Percentiles rank a stretch among this genome's conserved stretches.
Evolutionary conservation across 1,140 invertebrate species (phyloP).

Genomic region (Nomia melanderi): DNA sequence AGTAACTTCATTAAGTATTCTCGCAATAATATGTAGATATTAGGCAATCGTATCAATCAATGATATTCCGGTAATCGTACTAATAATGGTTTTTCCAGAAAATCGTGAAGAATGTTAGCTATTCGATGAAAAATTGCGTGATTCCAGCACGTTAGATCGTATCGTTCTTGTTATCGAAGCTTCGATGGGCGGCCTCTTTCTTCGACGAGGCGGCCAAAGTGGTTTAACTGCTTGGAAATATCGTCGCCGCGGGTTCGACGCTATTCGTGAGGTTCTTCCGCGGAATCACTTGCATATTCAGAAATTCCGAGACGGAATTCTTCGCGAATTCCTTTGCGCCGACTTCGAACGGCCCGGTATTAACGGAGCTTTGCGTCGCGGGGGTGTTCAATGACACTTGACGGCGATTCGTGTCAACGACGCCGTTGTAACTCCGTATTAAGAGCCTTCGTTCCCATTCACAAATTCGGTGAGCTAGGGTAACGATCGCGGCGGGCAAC

Average conservation of each 20-base stretch:
- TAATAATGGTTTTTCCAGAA: no score
- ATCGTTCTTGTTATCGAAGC: neutral
- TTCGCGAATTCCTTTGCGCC: neutral
- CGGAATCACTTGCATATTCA: constrained; percentile 9
- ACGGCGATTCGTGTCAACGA: constrained; percentile 45
- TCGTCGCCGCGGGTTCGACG: neutral
- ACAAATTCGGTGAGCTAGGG: constrained; percentile 18
- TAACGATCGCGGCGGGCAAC: constrained; percentile 14
- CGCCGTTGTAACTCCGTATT: constrained; percentile 35
- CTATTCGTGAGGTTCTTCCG: neutral
- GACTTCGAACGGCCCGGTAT: constrained; percentile 8
- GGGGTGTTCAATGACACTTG: constrained; percentile 31
- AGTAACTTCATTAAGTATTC: no score
- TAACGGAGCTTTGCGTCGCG: constrained; percentile 22
- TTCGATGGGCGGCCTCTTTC: no score
- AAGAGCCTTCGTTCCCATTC: constrained; percentile 31
- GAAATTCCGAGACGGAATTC: neutral
- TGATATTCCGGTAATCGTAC: no score
- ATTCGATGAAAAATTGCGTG: neutral
- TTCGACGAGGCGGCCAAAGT: neutral
- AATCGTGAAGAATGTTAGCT: neutral
- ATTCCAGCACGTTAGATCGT: neutral
- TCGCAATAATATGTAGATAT: no score
- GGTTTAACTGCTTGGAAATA: neutral
- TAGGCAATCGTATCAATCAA: no score